phyloP scores from a whole-genome alignment of 2,888 invertebrate species.

The Diaprepes abbreviatus region DNA sequence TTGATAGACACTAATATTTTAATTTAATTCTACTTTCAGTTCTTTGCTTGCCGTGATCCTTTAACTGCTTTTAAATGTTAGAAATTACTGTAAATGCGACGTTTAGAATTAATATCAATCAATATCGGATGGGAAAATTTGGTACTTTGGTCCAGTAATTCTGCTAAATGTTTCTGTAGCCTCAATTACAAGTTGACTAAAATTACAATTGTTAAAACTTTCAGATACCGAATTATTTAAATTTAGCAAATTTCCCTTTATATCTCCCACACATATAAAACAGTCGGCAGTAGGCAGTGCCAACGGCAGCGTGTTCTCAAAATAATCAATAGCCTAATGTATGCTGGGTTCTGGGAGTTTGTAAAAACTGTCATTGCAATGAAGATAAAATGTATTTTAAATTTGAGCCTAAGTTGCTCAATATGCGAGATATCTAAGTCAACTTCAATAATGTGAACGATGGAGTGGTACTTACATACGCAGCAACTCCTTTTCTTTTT shows the following conservation, averaged over 20 bases:
- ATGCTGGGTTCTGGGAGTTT: conserved; percentile 18
- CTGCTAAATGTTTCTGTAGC: too few species aligned
- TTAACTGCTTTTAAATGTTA: too few species aligned
- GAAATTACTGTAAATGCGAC: too few species aligned
- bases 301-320: conserved; percentile 28
- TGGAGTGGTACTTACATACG: conserved; percentile 11
- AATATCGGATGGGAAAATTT: too few species aligned
- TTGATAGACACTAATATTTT: too few species aligned
- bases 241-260: conserved; percentile 32
- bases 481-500: conserved; percentile 34
- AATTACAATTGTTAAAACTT: conserved; percentile 15
- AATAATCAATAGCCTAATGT: conserved; percentile 3
- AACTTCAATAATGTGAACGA: conserved; percentile 8
- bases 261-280: conserved; percentile 24
- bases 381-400: not conserved
- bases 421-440: not conserved
- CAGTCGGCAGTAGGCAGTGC: conserved; percentile 20
- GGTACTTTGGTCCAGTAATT: too few species aligned
- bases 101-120: too few species aligned
- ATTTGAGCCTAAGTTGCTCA: not conserved
- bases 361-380: conserved; percentile 32
- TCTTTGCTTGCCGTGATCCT: too few species aligned
- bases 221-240: conserved; percentile 17
- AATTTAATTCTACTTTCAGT: too few species aligned
- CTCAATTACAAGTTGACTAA: too few species aligned